phyloP scores from a whole-genome alignment of 2,888 invertebrate genomes.

The Himalopsyche kuldschensis region DNA sequence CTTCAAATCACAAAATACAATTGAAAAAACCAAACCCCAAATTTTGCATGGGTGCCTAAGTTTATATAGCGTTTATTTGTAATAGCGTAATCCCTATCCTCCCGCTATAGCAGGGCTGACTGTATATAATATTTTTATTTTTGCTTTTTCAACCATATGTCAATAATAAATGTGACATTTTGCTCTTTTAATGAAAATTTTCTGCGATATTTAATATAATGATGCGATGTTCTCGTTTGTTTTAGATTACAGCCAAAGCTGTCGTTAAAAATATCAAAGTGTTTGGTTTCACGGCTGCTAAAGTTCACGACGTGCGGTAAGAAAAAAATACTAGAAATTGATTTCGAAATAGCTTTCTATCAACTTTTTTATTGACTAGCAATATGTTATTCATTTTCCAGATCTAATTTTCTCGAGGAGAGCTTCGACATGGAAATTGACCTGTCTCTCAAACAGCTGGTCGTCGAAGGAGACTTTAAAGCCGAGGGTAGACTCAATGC shows the following conservation, averaged over 20 bases:
- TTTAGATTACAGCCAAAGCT: neutral
- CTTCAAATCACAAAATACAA: no score
- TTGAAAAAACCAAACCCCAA: no score
- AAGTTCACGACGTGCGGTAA: neutral
- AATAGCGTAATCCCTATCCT: no score
- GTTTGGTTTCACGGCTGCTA: neutral
- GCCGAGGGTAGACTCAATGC: constrained; percentile 65
- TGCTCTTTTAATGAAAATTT: no score
- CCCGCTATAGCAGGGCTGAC: no score
- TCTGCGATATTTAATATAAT: no score
- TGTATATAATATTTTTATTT: no score
- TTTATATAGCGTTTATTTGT: no score
- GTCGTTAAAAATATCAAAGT: neutral
- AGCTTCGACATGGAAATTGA: constrained; percentile 63
- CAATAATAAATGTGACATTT: no score
- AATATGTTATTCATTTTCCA: constrained; percentile 39
- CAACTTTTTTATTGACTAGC: neutral
- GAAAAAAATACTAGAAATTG: neutral
- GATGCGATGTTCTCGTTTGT: neutral
- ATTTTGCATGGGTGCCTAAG: no score
- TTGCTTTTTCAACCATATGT: no score
- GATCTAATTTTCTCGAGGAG: constrained; percentile 60
- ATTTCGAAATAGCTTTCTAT: neutral
- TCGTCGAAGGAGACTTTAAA: constrained; percentile 62
- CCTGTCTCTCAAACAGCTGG: constrained; percentile 58